phyloP scores from a whole-genome alignment of 2,113 vertebrate genomes.

The Drymodes brunneopygia region DNA sequence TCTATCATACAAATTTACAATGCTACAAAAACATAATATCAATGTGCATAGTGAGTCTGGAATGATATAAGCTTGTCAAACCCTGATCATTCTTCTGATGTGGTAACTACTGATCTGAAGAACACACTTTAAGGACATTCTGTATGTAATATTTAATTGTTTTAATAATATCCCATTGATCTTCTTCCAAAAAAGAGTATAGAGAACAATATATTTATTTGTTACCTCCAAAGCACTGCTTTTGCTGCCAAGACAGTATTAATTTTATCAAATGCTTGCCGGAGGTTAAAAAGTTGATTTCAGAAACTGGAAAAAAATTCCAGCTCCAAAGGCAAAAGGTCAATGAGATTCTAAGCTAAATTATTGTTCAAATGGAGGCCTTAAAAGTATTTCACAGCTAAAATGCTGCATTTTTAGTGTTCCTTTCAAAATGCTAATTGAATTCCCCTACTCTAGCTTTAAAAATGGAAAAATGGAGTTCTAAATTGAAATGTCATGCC shows the following conservation, averaged over 20 bases:
- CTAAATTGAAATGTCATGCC: constrained; percentile 61
- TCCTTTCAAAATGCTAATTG: constrained; percentile 70
- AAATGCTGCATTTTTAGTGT: constrained; percentile 59
- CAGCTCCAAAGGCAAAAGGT: constrained; percentile 12
- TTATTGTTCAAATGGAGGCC: constrained; percentile 36
- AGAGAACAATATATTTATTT: not conserved
- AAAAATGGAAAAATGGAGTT: constrained; percentile 70
- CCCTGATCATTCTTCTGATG: not conserved
- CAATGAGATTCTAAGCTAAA: constrained; percentile 47
- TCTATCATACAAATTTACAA: not conserved
- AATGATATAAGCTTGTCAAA: not conserved
- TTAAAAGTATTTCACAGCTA: constrained; percentile 43
- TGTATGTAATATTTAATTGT: not conserved
- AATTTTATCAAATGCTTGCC: not conserved
- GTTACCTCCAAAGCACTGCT: not conserved
- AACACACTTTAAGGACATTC: not conserved
- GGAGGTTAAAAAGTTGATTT: not conserved
- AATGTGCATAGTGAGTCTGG: not conserved
- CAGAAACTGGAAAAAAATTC: not conserved
- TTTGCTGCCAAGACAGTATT: not conserved
- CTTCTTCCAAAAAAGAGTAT: not conserved
- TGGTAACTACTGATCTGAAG: not conserved
- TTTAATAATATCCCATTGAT: not conserved
- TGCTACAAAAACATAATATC: not conserved
- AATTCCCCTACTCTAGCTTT: constrained; percentile 64